Base-by-base conservation (phyloP, 2,888 invertebrate species). In the Chaetogeoica ovagalla region DNA sequence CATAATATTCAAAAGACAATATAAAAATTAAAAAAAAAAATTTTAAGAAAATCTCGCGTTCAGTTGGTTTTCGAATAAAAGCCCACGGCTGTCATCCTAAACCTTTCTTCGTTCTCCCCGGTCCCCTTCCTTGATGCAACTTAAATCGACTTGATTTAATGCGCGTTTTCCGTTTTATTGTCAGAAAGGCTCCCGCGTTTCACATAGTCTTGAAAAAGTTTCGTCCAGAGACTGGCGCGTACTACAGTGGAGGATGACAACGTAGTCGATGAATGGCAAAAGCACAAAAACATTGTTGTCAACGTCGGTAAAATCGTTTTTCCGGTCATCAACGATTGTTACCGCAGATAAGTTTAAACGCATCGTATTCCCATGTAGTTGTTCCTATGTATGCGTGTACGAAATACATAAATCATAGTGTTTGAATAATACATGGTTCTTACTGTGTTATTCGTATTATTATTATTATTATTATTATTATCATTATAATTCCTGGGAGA, bases 141-240 rank as follows among this genome's bases (percentile, higher is more conserved):
- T 75, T 75, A 75, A 75, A 75, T 75, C 75, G 75, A 75, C 75
- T 75, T 68, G 75, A 75, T 75, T 75, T 68, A 75, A 75, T 75
- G 75, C 75, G 30, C 19, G 59, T 75, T 75, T n/a, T 75, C 75
- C 75, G 75, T 75, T 75, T 68, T 75, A 75, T 75, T 75, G 75
- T 75, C 75, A 43, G 43, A 43, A 30, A 75, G 59, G 75, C 59
- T 48, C 15, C 43, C 66, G 59, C 57, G 66, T 30, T 68, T 75
- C 59, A 37, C 66, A 48, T 68, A 68, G 74, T 74, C 74, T 74
- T 30, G 57, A 75, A 75, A 75, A 75, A 59, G 66, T 75, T 75
- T 75, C n/a, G 65, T 55, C 55, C 19, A 13, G 23, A 39, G 21
- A 39, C 52, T 15, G 52, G 65, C 21, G 17, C 21, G 65, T 17